phyloP scores from a whole-genome alignment of 2,797 vertebrate genomes.

The Silurus aristotelis region DNA sequence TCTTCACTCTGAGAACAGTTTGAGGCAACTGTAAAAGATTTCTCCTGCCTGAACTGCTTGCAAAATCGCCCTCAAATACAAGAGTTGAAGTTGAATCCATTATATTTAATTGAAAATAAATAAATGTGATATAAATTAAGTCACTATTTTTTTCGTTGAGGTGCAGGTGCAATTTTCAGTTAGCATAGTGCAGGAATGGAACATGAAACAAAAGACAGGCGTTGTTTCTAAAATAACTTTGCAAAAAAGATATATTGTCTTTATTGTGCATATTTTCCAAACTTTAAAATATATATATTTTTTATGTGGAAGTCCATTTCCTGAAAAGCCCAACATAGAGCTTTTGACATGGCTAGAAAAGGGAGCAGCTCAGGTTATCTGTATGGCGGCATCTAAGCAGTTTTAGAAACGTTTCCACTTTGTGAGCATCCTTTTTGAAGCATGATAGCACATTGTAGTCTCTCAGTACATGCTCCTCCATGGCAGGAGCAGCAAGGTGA shows the following conservation, averaged over 20 bases:
- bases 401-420: constrained; percentile 62
- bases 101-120: neutral
- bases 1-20: neutral
- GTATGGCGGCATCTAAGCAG: constrained; percentile 57
- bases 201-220: neutral
- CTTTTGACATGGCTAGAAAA: constrained; percentile 31
- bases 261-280: constrained; percentile 10
- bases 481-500: constrained; percentile 2
- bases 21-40: neutral
- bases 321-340: too few species aligned
- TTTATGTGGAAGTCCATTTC: neutral
- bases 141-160: neutral
- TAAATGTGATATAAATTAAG: neutral
- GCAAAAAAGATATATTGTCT: constrained; percentile 8
- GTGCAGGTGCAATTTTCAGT: neutral
- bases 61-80: neutral
- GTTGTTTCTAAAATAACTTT: constrained; percentile 4
- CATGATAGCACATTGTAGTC: constrained; percentile 57
- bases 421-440: constrained; percentile 62
- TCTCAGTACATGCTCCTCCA: constrained; percentile 48
- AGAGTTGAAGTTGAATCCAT: neutral
- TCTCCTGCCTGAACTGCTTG: neutral
- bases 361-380: constrained; percentile 45
- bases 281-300: neutral
- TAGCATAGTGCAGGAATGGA: too few species aligned